Conservation (phyloP, 1,140 invertebrate genomes). For the Himalopsyche phryganea region DNA sequence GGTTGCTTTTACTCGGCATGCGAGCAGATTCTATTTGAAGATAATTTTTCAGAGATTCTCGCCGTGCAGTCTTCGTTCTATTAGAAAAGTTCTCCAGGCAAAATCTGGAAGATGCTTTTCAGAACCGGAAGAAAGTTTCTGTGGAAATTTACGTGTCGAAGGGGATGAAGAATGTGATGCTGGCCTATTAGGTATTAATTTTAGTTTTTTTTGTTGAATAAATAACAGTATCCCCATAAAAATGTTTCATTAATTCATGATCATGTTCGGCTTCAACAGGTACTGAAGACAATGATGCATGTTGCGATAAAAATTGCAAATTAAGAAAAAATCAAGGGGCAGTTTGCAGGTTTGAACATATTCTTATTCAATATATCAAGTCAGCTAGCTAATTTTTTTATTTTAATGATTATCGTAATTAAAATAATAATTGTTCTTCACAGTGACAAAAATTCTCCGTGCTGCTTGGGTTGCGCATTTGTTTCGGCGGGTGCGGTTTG, state of each 20-base stretch:
- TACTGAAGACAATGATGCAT: slow-evolving; percentile 86
- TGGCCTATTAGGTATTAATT: slow-evolving; percentile 70
- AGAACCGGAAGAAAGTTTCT: slow-evolving; percentile 91
- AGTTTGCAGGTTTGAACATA: slow-evolving; percentile 67
- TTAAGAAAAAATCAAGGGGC: slow-evolving; percentile 74
- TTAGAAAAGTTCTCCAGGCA: slow-evolving; percentile 86
- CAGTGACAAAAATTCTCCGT: slow-evolving; percentile 92
- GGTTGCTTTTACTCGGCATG: too few species aligned
- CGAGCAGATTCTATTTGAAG: too few species aligned
- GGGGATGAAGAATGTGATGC: slow-evolving; percentile 94
- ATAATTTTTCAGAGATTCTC: slow-evolving; percentile 87
- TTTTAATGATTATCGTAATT: too few species aligned
- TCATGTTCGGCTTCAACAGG: too few species aligned
- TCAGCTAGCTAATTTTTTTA: too few species aligned
- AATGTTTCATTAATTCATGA: background rate
- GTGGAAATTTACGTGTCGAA: slow-evolving; percentile 89
- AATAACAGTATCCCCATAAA: background rate
- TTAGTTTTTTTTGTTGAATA: background rate
- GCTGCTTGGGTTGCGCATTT: slow-evolving; percentile 85
- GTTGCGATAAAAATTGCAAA: slow-evolving; percentile 91
- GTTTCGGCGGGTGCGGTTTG: slow-evolving; percentile 79
- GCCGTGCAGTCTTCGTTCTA: slow-evolving; percentile 87
- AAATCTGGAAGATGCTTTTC: slow-evolving; percentile 91
- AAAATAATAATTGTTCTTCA: too few species aligned
- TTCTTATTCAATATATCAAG: background rate